phyloP scores from a whole-genome alignment of 2,113 vertebrate species.

The Hipposideros armiger region DNA sequence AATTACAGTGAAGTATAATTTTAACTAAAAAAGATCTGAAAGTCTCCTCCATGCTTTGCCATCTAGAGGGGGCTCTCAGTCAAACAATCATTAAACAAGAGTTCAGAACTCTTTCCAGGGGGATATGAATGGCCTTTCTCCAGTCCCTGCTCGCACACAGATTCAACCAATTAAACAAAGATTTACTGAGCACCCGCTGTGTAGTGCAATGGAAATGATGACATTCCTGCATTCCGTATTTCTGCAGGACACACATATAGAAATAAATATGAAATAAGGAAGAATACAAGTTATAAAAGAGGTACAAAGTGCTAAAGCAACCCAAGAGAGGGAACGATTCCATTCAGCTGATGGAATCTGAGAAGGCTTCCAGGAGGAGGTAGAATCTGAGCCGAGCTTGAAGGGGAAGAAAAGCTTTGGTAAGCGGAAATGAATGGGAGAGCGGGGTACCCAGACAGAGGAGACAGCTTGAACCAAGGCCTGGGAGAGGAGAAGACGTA shows the following conservation, averaged over 20 bases:
- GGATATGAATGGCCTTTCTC: not conserved
- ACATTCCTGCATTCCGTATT: not conserved
- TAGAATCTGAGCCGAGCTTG: not conserved
- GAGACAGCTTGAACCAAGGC: not conserved
- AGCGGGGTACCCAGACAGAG: not conserved
- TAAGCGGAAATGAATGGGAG: not conserved
- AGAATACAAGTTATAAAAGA: not conserved
- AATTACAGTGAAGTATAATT: conserved; percentile 8
- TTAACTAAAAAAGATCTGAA: not conserved
- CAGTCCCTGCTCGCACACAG: not conserved
- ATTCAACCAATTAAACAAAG: not conserved
- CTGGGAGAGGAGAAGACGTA: not conserved
- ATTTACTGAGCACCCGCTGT: not conserved
- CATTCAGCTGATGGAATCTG: not conserved
- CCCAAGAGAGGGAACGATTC: not conserved
- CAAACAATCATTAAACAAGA: not conserved
- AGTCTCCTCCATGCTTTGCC: not conserved
- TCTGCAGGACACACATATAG: not conserved
- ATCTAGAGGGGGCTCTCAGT: not conserved
- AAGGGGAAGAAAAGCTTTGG: not conserved
- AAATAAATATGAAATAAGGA: not conserved
- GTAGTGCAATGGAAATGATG: not conserved
- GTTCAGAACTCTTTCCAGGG: not conserved
- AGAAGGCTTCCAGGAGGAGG: not conserved
- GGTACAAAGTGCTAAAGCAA: not conserved